phyloP scores from a whole-genome alignment of 2,888 invertebrate genomes.

The Acholoe squamosa region DNA sequence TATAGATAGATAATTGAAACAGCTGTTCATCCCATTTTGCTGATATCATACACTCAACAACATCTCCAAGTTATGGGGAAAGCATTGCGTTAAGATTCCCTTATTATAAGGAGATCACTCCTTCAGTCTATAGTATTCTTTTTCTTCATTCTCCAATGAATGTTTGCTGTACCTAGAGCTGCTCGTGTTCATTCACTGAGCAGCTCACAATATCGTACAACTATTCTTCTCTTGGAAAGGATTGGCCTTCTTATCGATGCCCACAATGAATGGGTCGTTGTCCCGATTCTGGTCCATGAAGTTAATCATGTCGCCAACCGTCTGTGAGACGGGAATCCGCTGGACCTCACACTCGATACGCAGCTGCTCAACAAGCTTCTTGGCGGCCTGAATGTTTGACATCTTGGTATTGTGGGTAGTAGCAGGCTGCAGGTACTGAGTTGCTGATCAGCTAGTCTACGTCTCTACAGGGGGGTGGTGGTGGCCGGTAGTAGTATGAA shows the following conservation, averaged over 20 bases:
- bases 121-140: too few species aligned
- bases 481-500: conserved; percentile 7
- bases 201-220: conserved; percentile 66
- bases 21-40: too few species aligned
- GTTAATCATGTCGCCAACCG: conserved; percentile 70
- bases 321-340: conserved; percentile 69
- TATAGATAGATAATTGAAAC: too few species aligned
- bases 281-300: conserved; percentile 71
- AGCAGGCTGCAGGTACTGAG: conserved; percentile 7
- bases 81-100: too few species aligned
- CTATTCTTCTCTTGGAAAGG: conserved; percentile 72
- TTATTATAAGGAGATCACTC: too few species aligned
- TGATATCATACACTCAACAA: too few species aligned
- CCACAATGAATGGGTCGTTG: conserved; percentile 69
- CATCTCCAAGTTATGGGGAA: too few species aligned
- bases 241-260: conserved; percentile 72
- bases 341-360: conserved; percentile 68
- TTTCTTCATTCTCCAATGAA: background rate
- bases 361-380: conserved; percentile 72
- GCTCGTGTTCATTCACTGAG: too few species aligned
- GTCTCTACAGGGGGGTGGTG: conserved; percentile 51
- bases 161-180: background rate
- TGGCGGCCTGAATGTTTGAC: conserved; percentile 64
- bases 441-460: background rate
- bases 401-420: conserved; percentile 42